Evolutionary conservation across 2,113 vertebrate species (phyloP), one percentile per base, ranked within the genome.

Genomic region (Argyrosomus japonicus): DNA sequence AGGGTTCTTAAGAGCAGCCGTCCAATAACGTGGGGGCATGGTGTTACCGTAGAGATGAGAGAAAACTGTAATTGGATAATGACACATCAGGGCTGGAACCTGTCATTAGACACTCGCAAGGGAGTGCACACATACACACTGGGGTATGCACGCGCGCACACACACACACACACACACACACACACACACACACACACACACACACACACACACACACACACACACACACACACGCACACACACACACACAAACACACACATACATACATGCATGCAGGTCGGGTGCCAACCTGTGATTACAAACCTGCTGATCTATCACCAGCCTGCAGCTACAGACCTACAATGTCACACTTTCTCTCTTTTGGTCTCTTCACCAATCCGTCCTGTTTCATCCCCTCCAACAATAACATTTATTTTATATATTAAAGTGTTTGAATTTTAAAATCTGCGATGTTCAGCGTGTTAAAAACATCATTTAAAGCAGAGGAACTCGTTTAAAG

Each of bases 61-160:
- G 91, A 91, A 90, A 89, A 89, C 90, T 92, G 90, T 92, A 94
- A 94, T 93, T 91, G 93, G 91, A 92, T 94, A 91, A 94, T 93
- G 88, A 90, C 85, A 91, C 82, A 63, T 92, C 71, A 62, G 89
- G 51, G 76, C 64, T 87, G 72, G 70, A 94, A 90, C 90, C 92
- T 85, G 85, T 91, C 85, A 93, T 93, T 93, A 93, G 87, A 90
- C 78, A 75, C 89, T 83, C 5, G 50, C 72, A 50, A 53, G 58
- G 81, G 75, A 29, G 25, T 73, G 56, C 71, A 64, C 72, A 51
- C 15, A 50, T 14, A 69, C 14, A 53, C 47, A 63, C 45, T 63
- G 53, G 47, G 4, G 21, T 9, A 13, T 5, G 11, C 7, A 40
- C 36, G 6, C 36, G 36, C 9, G 8, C 7, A 6, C 13, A 36